Conservation (phyloP, 2,888 invertebrate species). For the Sminthurinus aureus region DNA sequence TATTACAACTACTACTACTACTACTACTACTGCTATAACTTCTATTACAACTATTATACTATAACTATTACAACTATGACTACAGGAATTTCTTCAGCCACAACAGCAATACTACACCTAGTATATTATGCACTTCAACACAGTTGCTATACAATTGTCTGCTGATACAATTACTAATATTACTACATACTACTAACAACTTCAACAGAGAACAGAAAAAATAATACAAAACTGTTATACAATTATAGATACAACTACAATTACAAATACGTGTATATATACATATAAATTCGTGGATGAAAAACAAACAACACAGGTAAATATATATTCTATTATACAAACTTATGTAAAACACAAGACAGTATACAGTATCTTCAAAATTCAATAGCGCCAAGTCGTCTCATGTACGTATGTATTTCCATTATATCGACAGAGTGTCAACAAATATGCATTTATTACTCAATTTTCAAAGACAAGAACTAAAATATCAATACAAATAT, state of each 20-base stretch:
- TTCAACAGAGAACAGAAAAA: not conserved
- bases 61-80: constrained; percentile 26
- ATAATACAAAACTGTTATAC: not conserved
- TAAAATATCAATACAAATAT: too few relatives aligned
- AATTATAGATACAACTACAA: constrained; percentile 1
- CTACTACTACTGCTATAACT: constrained; percentile 31
- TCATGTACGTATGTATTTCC: not conserved
- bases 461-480: too few relatives aligned
- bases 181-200: constrained; percentile 18
- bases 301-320: not conserved
- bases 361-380: not conserved
- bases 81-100: constrained; percentile 38
- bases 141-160: constrained; percentile 14
- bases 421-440: too few relatives aligned
- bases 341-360: not conserved
- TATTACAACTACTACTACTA: constrained; percentile 40
- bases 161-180: constrained; percentile 2
- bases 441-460: too few relatives aligned
- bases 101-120: constrained; percentile 35
- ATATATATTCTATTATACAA: not conserved
- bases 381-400: not conserved
- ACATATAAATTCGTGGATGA: not conserved
- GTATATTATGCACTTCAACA: constrained; percentile 1
- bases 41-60: constrained; percentile 30
- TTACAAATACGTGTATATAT: not conserved